These are phyloP conservation scores for Oryctes rhinoceros DNA, from an alignment of 1,140 invertebrate species.

Conservation along the genomic window DNA sequence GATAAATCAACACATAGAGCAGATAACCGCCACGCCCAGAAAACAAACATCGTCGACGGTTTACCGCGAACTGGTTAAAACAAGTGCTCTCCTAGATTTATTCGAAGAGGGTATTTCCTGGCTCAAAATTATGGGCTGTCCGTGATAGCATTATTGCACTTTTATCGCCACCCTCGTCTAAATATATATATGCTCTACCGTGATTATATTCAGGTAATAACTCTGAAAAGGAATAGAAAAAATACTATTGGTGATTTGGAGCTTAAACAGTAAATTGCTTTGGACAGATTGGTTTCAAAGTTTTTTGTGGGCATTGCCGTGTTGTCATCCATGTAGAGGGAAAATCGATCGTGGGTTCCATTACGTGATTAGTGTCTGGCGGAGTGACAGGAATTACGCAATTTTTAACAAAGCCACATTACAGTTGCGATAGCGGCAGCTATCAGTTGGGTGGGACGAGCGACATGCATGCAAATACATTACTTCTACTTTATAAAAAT, in stretches of 20 bases:
- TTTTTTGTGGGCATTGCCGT: neutral
- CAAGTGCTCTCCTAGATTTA: constrained; percentile 41
- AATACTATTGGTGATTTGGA: neutral
- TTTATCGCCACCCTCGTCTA: constrained; percentile 29
- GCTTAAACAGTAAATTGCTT: constrained; percentile 9
- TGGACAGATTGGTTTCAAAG: neutral
- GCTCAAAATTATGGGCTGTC: constrained; percentile 28
- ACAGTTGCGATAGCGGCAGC: too few species aligned
- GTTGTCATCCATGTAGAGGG: neutral
- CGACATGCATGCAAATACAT: too few species aligned
- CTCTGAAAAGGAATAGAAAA: neutral
- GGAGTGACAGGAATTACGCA: too few species aligned
- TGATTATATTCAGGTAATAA: constrained; percentile 26
- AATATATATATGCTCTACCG: neutral
- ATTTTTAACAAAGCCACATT: too few species aligned
- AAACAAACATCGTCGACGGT: constrained; percentile 18
- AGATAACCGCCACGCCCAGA: constrained; percentile 42
- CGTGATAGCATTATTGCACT: constrained; percentile 33
- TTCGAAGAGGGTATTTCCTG: constrained; percentile 35
- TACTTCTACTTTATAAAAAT: too few species aligned
- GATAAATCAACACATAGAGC: constrained; percentile 48
- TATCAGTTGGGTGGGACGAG: too few species aligned
- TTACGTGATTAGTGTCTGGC: too few species aligned
- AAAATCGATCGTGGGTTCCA: neutral
- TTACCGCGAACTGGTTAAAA: constrained; percentile 38